These are phyloP conservation scores for Cirrhinus mrigala DNA, from an alignment of 2,797 vertebrate genomes.

Conservation along the genomic window DNA sequence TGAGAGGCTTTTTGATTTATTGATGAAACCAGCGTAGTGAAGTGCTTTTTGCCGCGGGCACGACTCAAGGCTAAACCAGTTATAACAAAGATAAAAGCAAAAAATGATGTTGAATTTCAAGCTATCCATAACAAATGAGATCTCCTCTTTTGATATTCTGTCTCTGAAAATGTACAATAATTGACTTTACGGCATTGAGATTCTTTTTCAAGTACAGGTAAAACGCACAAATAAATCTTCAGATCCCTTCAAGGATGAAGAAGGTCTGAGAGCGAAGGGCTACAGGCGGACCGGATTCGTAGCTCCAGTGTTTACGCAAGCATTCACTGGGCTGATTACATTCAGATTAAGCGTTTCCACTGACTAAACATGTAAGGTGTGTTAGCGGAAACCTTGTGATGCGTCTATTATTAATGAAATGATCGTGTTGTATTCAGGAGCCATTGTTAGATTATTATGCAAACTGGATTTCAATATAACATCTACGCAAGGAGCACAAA, in stretches of 20 bases:
- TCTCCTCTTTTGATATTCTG: conserved; percentile 57
- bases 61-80: conserved; percentile 62
- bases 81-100: conserved; percentile 66
- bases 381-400: conserved; percentile 20
- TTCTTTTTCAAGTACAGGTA: conserved; percentile 42
- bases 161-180: conserved; percentile 60
- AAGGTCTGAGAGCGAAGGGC: background rate
- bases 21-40: conserved; percentile 65
- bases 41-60: conserved; percentile 65
- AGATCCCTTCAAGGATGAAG: conserved; percentile 12
- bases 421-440: background rate
- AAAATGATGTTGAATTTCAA: conserved; percentile 61
- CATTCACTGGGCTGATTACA: background rate
- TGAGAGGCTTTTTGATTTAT: conserved; percentile 68
- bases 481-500: background rate
- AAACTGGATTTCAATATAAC: background rate
- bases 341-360: conserved; percentile 6
- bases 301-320: background rate
- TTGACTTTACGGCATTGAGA: conserved; percentile 53
- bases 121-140: conserved; percentile 63
- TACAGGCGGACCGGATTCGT: background rate
- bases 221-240: conserved; percentile 30
- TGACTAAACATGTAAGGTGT: conserved; percentile 16
- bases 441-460: background rate
- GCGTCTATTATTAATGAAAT: conserved; percentile 30